Conservation (phyloP, 2,113 vertebrate species). For the Petromus typicus region DNA sequence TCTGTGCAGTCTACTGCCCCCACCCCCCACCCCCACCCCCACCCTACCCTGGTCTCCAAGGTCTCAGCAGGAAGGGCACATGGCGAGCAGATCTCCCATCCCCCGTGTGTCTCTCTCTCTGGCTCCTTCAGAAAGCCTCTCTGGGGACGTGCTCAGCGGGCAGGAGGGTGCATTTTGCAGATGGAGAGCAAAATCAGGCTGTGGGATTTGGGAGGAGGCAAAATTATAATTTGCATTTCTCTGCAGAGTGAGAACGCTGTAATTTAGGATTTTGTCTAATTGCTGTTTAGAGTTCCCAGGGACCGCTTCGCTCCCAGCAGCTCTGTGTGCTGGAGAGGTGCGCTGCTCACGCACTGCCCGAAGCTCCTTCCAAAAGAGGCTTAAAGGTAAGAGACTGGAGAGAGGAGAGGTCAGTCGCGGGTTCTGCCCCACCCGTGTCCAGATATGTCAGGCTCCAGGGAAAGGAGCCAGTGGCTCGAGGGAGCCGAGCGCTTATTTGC, state of each 20-base stretch:
- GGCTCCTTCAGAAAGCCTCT: background rate
- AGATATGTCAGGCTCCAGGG: background rate
- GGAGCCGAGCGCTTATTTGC: fast-evolving
- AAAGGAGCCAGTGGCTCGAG: fast-evolving
- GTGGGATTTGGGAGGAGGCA: conserved; percentile 42
- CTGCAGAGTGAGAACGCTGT: conserved; percentile 54
- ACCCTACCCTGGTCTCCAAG: background rate
- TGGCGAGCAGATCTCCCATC: background rate
- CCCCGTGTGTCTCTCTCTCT: fast-evolving
- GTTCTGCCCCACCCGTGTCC: background rate
- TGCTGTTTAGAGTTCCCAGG: conserved; percentile 62
- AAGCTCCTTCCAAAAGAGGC: background rate
- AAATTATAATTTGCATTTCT: conserved; percentile 51
- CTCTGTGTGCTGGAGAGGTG: background rate
- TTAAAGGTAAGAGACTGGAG: background rate
- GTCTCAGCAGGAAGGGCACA: background rate
- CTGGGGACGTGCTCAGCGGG: background rate
- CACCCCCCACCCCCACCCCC: background rate
- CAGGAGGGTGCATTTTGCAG: background rate
- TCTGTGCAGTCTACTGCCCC: too few relatives aligned
- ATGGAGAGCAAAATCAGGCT: background rate
- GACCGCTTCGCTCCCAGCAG: background rate
- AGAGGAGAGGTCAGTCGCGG: background rate
- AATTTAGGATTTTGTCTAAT: conserved; percentile 73
- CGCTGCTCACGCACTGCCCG: background rate